These are phyloP conservation scores for Linnaemya vulpina DNA, from an alignment of 2,888 invertebrate species.

Conservation along the genomic window DNA sequence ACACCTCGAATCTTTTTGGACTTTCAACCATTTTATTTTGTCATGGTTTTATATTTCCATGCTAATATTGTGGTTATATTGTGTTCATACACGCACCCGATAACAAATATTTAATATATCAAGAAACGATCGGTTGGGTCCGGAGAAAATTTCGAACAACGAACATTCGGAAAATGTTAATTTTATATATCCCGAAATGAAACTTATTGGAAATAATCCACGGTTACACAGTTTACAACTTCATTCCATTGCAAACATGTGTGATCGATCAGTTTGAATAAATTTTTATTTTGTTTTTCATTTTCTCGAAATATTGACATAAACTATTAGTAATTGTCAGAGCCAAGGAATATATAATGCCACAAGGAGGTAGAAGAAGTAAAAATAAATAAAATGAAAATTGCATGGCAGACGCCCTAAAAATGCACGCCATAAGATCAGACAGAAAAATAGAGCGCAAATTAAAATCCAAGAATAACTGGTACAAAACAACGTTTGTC, in stretches of 20 bases:
- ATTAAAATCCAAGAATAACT: constrained; percentile 54
- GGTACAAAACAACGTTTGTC: constrained; percentile 71
- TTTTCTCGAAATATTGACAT: constrained; percentile 64
- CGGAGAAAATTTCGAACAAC: no score
- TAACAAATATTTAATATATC: no score
- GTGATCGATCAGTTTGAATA: constrained; percentile 15
- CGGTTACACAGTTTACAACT: no score
- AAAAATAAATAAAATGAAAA: constrained; percentile 32
- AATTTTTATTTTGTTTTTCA: not conserved
- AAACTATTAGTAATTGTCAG: constrained; percentile 74
- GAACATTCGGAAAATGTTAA: no score
- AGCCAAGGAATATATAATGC: constrained; percentile 27
- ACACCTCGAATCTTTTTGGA: no score
- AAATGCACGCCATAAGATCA: constrained; percentile 8
- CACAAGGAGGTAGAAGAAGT: not conserved
- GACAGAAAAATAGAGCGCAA: constrained; percentile 12
- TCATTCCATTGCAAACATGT: constrained; percentile 12
- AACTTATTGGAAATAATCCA: no score
- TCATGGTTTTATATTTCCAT: no score
- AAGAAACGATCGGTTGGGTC: no score
- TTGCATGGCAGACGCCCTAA: constrained; percentile 62
- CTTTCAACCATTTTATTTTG: no score
- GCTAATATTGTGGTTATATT: no score
- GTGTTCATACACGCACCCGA: no score
- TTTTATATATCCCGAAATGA: no score